These are phyloP conservation scores for Teleogryllus oceanicus DNA, from an alignment of 2,888 invertebrate species.

Conservation along the genomic window DNA sequence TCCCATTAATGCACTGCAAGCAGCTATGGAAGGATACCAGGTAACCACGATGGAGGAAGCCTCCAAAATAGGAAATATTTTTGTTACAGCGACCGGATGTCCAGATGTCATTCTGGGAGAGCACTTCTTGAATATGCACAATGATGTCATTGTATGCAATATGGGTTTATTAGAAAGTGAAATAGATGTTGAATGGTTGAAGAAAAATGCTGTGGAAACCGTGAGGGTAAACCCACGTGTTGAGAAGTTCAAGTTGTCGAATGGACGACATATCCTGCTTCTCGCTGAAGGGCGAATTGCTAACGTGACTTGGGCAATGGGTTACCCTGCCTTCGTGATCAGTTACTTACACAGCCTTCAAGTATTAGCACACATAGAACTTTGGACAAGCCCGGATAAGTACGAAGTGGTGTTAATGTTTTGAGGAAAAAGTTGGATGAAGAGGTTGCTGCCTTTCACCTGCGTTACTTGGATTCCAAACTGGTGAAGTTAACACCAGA, in stretches of 20 bases:
- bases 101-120: conserved; percentile 82
- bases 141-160: conserved; percentile 97
- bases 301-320: conserved; percentile 97
- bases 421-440: conserved; percentile 95
- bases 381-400: conserved; percentile 84
- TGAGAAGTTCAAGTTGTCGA: conserved; percentile 84
- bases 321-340: conserved; percentile 99
- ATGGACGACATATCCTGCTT: conserved; percentile 89
- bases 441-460: conserved; percentile 93
- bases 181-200: conserved; percentile 93
- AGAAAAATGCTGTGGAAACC: conserved; percentile 81
- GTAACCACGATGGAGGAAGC: conserved; percentile 96
- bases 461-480: conserved; percentile 94
- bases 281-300: conserved; percentile 95
- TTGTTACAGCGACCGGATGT: conserved; percentile 97
- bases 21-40: conserved; percentile 95
- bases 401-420: conserved; percentile 86
- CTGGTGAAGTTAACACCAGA: conserved; percentile 81
- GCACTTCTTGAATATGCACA: conserved; percentile 88
- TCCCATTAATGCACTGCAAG: conserved; percentile 91
- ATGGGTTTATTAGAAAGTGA: conserved; percentile 99
- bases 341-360: conserved; percentile 99
- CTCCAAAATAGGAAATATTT: conserved; percentile 84
- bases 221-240: conserved; percentile 93
- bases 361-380: conserved; percentile 96